phyloP scores from a whole-genome alignment of 2,888 invertebrate genomes.

The Byasa hedistus region DNA sequence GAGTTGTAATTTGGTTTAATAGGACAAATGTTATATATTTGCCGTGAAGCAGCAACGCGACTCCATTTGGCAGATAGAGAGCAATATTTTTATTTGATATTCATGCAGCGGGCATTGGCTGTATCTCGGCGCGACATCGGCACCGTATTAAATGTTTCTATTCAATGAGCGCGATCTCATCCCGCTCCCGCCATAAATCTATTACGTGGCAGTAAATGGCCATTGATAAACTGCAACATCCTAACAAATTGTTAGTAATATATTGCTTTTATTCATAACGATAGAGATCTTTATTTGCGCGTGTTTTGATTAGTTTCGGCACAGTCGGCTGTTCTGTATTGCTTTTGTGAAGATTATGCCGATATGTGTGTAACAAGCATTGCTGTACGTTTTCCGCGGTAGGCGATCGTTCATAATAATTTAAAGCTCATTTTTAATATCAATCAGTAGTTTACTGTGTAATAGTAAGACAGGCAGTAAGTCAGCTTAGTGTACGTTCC shows the following conservation, averaged over 20 bases:
- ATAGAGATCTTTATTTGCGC: conserved; percentile 65
- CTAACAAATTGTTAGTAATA: conserved; percentile 57
- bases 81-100: conserved; percentile 9
- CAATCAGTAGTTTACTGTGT: no score
- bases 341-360: neutral
- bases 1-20: no score
- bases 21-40: no score
- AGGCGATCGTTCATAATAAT: no score
- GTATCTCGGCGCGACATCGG: conserved; percentile 49
- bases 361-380: no score
- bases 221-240: conserved; percentile 49
- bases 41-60: neutral
- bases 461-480: no score
- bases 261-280: conserved; percentile 58
- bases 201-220: conserved; percentile 59
- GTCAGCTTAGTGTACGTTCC: no score
- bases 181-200: conserved; percentile 68
- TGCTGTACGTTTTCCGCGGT: no score
- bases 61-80: neutral
- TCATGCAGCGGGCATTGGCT: conserved; percentile 4
- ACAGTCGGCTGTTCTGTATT: neutral
- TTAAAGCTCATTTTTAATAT: no score
- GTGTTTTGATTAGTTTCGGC: conserved; percentile 47
- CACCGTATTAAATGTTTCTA: conserved; percentile 56
- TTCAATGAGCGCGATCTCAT: conserved; percentile 66